phyloP scores from a whole-genome alignment of 2,888 invertebrate species.

The Ligdia adustata region DNA sequence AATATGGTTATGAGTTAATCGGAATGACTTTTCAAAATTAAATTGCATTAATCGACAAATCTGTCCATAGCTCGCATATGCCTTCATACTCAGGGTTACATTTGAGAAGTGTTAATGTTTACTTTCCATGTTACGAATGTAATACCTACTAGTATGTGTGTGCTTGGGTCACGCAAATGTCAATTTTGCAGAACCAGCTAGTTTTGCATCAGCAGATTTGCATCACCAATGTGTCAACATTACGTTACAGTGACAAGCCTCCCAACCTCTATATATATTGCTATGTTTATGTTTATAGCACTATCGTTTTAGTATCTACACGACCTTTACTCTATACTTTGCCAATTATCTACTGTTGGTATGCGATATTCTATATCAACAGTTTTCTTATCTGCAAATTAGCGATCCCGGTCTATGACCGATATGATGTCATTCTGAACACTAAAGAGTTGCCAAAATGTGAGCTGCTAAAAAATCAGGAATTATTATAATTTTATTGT shows the following conservation, averaged over 20 bases:
- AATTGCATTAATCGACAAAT: neutral
- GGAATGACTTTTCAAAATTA: too few relatives aligned
- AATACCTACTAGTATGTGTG: too few relatives aligned
- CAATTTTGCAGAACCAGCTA: conserved; percentile 42
- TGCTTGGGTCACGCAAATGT: conserved; percentile 44
- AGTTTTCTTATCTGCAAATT: neutral
- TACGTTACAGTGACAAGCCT: conserved; percentile 29
- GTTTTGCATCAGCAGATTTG: conserved; percentile 46
- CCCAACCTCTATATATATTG: conserved; percentile 2
- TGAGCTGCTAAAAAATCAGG: conserved; percentile 2
- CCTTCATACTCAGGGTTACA: conserved; percentile 18
- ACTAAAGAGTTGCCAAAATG: too few relatives aligned
- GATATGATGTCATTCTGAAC: conserved; percentile 15
- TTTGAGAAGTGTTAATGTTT: conserved; percentile 40
- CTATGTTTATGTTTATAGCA: neutral
- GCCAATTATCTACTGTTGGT: neutral
- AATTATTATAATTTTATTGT: conserved; percentile 11
- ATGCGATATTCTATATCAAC: neutral
- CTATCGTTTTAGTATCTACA: conserved; percentile 2
- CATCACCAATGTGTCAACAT: conserved; percentile 48
- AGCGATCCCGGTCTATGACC: conserved; percentile 14
- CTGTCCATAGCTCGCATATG: neutral
- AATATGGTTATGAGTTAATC: too few relatives aligned
- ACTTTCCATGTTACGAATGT: conserved; percentile 40
- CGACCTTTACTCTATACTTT: conserved; percentile 4